These are phyloP conservation scores for Nettapus auritus DNA, from an alignment of 2,113 vertebrate genomes.

Conservation along the genomic window DNA sequence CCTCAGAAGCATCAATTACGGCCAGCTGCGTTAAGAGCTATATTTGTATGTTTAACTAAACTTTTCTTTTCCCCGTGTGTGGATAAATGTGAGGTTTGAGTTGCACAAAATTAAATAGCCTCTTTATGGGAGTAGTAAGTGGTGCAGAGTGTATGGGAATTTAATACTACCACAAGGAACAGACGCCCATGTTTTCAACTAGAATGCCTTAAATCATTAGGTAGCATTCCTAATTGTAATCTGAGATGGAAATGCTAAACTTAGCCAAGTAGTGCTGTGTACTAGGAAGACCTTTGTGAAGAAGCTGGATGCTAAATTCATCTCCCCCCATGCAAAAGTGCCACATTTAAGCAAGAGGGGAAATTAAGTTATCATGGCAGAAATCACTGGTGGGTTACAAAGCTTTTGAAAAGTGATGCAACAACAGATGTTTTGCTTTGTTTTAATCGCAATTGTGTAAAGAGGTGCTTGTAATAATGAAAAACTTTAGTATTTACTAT, in stretches of 20 bases:
- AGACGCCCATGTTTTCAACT: background rate
- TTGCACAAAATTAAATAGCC: slow-evolving; percentile 52
- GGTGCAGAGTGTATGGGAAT: background rate
- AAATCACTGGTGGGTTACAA: background rate
- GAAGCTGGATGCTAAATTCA: background rate
- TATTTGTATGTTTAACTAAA: slow-evolving; percentile 44
- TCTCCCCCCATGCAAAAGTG: background rate
- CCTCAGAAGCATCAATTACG: background rate
- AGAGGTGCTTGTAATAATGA: background rate
- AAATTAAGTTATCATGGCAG: background rate
- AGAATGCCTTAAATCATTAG: background rate
- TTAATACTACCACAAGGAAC: slow-evolving; percentile 1
- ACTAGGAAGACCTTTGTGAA: background rate
- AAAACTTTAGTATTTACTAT: background rate
- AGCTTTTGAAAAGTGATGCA: background rate
- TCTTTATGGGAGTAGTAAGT: slow-evolving; percentile 9
- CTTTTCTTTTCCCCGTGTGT: background rate
- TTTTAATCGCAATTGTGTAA: background rate
- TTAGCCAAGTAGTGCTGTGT: background rate
- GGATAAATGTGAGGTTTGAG: slow-evolving; percentile 27
- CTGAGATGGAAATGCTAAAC: background rate
- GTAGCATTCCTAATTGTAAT: background rate
- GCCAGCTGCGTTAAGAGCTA: background rate
- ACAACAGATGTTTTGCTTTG: background rate
- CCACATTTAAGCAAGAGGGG: background rate